These are phyloP conservation scores for Drosophila hydei DNA, from an alignment of 1,140 invertebrate genomes.

Conservation along the genomic window DNA sequence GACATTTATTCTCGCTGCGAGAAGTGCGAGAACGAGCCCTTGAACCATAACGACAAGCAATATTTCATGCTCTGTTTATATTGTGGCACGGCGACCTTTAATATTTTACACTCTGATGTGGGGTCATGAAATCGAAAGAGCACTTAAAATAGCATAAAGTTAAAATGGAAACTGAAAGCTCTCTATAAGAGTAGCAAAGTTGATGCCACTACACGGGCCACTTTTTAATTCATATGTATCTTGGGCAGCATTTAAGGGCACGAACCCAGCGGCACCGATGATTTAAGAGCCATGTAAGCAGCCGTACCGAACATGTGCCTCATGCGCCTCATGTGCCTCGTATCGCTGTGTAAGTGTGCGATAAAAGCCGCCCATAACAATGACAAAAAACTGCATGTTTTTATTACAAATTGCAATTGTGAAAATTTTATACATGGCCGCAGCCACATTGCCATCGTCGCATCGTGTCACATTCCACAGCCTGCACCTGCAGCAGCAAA, in stretches of 20 bases:
- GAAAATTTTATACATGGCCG: conserved; percentile 82
- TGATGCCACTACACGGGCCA: background rate
- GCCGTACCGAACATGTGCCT: background rate
- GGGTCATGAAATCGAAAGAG: conserved; percentile 59
- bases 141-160: conserved; percentile 77
- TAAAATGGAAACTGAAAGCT: conserved; percentile 32
- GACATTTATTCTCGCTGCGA: conserved; percentile 1
- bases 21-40: background rate
- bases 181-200: background rate
- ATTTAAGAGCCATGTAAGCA: conserved; percentile 31
- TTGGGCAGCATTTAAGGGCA: background rate
- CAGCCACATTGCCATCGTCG: conserved; percentile 48
- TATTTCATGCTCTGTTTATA: conserved; percentile 78
- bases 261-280: background rate
- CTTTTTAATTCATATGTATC: background rate
- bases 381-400: conserved; percentile 80
- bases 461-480: conserved; percentile 72
- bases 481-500: conserved; percentile 38
- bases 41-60: conserved; percentile 58
- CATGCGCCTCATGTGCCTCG: conserved; percentile 23
- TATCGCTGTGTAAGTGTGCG: conserved; percentile 37
- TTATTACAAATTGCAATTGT: conserved; percentile 83
- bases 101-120: conserved; percentile 65
- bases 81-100: conserved; percentile 57
- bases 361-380: conserved; percentile 70